Evolutionary conservation across 2,888 invertebrate genomes (phyloP).

Genomic region (Hyposoter dolosus): DNA sequence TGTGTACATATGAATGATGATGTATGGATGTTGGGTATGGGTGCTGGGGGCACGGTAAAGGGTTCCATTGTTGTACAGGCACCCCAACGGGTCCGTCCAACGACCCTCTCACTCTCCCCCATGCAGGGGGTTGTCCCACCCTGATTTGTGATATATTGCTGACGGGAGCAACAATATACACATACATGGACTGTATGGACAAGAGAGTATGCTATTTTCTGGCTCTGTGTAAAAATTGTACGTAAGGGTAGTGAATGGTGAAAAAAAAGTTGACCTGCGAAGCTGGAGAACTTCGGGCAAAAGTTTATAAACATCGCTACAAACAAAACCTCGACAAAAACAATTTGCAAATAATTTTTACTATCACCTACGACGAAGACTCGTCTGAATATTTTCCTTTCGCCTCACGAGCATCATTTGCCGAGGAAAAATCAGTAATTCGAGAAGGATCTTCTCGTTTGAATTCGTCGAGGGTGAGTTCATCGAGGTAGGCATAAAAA

Average conservation of each 20-base stretch:
- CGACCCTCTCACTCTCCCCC: slow-evolving; percentile 68
- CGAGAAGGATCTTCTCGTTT: slow-evolving; percentile 31
- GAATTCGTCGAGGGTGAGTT: not conserved
- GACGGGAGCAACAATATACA: slow-evolving; percentile 65
- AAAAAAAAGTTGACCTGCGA: not conserved
- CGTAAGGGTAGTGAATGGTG: not conserved
- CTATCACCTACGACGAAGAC: not conserved
- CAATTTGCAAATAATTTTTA: not conserved
- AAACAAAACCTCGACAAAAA: not conserved
- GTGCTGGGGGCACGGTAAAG: slow-evolving; percentile 84
- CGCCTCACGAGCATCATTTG: not conserved
- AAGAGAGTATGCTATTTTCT: slow-evolving; percentile 40
- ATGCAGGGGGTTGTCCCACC: slow-evolving; percentile 55
- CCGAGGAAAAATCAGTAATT: slow-evolving; percentile 16
- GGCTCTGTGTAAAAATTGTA: not conserved
- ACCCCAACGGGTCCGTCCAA: slow-evolving; percentile 68
- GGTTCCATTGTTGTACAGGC: slow-evolving; percentile 83
- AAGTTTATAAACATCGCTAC: not conserved
- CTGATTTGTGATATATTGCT: slow-evolving; percentile 81
- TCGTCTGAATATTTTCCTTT: not conserved
- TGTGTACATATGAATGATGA: slow-evolving; percentile 82
- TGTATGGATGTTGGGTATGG: slow-evolving; percentile 84
- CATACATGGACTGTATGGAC: slow-evolving; percentile 34
- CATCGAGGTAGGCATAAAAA: slow-evolving; percentile 8
- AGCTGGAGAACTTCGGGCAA: not conserved